A percentile compares a stretch with the other conserved stretches of the same genome.
These are phyloP conservation scores for Archips crataeganus DNA, from an alignment of 2,888 invertebrate species.

Conservation along the genomic window DNA sequence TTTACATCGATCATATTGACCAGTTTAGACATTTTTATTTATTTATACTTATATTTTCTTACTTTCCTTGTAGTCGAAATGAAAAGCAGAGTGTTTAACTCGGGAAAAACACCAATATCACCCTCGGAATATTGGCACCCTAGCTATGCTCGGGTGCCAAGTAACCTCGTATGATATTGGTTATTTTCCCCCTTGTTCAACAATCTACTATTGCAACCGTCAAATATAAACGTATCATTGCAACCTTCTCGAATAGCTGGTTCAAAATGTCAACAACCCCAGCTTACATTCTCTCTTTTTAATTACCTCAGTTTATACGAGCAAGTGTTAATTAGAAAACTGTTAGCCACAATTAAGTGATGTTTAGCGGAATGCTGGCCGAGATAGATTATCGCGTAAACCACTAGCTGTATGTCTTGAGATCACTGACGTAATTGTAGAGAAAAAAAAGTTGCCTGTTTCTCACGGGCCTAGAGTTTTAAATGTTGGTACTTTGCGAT, in stretches of 20 bases:
- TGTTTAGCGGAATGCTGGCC: conserved; percentile 31
- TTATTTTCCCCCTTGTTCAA: no score
- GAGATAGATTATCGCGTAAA: conserved; percentile 17
- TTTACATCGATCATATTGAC: no score
- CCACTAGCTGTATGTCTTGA: conserved; percentile 19
- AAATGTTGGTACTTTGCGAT: conserved; percentile 19
- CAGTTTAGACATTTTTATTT: no score
- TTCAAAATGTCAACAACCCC: conserved; percentile 33
- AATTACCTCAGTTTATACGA: conserved; percentile 30
- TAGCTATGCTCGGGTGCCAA: no score
- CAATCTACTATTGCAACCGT: no score
- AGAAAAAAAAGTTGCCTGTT: conserved; percentile 30
- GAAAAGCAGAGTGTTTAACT: no score
- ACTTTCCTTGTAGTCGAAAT: no score
- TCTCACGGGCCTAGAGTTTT: conserved; percentile 34
- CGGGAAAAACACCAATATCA: no score
- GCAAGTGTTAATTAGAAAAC: conserved; percentile 41
- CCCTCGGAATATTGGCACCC: no score
- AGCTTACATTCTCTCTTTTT: conserved; percentile 6
- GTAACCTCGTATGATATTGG: no score
- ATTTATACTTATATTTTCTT: no score
- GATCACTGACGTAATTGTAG: conserved; percentile 29
- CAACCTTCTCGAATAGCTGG: neutral
- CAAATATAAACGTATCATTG: neutral
- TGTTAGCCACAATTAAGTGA: conserved; percentile 37